Conservation (phyloP, 2,888 invertebrate species). For the Ophonus ardosiacus region DNA sequence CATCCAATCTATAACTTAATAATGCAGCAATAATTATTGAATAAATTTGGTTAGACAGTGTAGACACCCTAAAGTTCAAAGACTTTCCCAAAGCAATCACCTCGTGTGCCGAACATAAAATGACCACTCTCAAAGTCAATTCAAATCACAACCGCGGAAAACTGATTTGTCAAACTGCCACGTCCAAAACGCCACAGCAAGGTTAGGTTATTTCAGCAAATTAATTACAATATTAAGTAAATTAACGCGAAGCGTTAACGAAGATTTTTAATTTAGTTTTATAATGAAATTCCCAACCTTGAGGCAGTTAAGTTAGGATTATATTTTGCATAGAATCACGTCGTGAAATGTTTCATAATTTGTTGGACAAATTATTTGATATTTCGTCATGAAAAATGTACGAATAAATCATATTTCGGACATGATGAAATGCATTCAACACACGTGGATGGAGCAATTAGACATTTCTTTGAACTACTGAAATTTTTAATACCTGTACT, state of each 20-base stretch:
- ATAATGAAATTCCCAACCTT: slow-evolving; percentile 32
- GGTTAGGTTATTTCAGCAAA: slow-evolving; percentile 26
- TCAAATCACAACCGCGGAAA: neutral
- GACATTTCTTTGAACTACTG: neutral
- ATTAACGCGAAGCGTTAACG: slow-evolving; percentile 22
- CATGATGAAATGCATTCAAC: neutral
- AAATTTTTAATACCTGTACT: neutral
- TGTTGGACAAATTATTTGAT: neutral
- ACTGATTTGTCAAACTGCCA: slow-evolving; percentile 20
- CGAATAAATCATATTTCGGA: neutral
- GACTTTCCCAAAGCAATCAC: slow-evolving; percentile 19
- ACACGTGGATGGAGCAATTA: neutral
- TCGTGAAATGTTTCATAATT: neutral
- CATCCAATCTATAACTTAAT: neutral
- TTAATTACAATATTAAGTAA: slow-evolving; percentile 31
- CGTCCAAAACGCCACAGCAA: neutral
- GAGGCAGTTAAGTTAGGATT: neutral
- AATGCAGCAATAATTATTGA: neutral
- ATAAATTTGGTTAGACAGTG: neutral
- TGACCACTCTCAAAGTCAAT: slow-evolving; percentile 30
- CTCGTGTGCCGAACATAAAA: slow-evolving; percentile 4
- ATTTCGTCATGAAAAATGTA: neutral
- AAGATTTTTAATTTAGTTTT: slow-evolving; percentile 31
- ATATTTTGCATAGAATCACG: slow-evolving; percentile 10
- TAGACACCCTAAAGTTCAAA: neutral